phyloP scores from a whole-genome alignment of 2,113 vertebrate genomes.

The Pedionomus torquatus region DNA sequence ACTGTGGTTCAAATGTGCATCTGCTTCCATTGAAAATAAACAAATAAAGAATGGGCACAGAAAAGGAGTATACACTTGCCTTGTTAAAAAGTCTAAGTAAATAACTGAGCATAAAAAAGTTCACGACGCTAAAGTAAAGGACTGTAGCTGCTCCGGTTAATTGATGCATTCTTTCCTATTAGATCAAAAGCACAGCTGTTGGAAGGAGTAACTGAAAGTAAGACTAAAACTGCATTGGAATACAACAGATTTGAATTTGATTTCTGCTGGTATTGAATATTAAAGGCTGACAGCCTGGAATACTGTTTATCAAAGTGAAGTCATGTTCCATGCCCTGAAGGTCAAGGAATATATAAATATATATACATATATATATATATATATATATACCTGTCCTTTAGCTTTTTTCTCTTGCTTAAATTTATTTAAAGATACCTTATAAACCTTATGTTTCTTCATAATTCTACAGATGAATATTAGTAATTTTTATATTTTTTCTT shows the following conservation, averaged over 20 bases:
- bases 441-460: neutral
- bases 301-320: neutral
- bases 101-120: neutral
- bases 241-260: neutral
- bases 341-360: neutral
- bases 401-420: neutral
- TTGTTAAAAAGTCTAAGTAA: neutral
- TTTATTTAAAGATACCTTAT: neutral
- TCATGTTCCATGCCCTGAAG: neutral
- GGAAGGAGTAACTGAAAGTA: neutral
- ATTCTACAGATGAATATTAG: neutral
- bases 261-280: neutral
- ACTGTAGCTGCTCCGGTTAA: neutral
- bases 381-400: neutral
- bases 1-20: neutral
- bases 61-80: neutral
- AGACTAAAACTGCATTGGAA: neutral
- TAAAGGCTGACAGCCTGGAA: neutral
- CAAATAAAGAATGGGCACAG: neutral
- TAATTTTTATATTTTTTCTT: neutral
- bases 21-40: constrained; percentile 17
- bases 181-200: neutral
- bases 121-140: neutral
- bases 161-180: neutral
- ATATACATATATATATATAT: no score